These are phyloP conservation scores for Anthopleura sola DNA, from an alignment of 64 coral and sea anemone genomes.

Conservation along the genomic window DNA sequence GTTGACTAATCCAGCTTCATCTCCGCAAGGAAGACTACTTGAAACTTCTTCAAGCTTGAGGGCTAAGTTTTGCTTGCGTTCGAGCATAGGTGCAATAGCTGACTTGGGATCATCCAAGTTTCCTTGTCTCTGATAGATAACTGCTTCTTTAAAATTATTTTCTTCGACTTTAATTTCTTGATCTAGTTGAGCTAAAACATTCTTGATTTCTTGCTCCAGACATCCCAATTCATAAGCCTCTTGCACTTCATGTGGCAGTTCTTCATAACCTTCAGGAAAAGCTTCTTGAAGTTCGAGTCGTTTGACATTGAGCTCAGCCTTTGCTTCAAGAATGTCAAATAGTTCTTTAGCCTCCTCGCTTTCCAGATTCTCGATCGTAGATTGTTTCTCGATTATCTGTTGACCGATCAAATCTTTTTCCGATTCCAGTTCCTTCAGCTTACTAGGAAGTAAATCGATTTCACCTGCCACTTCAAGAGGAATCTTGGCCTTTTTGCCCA, in stretches of 20 bases:
- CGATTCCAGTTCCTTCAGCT: neutral
- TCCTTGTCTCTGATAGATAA: constrained; percentile 47
- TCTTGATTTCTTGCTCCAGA: neutral
- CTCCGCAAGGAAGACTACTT: neutral
- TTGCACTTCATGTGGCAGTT: neutral
- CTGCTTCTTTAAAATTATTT: constrained; percentile 42
- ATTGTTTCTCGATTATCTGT: neutral
- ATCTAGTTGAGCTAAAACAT: constrained; percentile 24
- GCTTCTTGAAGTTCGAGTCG: neutral
- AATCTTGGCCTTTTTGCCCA: neutral
- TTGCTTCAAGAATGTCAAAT: neutral
- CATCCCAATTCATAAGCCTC: neutral
- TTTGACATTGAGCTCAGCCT: neutral
- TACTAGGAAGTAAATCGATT: neutral
- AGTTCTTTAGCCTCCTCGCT: neutral
- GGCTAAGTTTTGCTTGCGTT: neutral
- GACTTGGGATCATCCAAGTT: neutral
- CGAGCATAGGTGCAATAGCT: neutral
- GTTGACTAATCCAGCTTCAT: neutral
- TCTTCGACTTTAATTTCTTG: constrained; percentile 50
- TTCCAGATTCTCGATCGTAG: neutral
- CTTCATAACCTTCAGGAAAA: neutral
- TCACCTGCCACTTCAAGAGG: neutral
- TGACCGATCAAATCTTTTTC: neutral
- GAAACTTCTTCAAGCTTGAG: neutral